Evolutionary conservation across 1,140 invertebrate species (phyloP).

Genomic region (Danaus melanippus): DNA sequence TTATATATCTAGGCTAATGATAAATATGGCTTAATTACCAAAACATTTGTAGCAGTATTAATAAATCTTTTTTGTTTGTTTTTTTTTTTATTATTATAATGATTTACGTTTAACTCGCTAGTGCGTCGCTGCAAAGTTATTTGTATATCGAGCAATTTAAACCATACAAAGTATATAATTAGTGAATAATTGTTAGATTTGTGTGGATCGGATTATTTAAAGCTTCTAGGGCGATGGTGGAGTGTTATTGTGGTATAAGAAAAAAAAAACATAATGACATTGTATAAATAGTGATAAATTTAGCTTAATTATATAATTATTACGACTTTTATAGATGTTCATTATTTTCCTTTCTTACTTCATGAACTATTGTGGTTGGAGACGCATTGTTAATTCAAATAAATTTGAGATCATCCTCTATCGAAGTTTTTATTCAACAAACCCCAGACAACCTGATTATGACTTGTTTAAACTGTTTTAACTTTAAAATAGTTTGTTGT

Average conservation of each 20-base stretch:
- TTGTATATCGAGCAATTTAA: constrained; percentile 71
- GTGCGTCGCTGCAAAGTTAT: constrained; percentile 54
- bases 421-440: constrained; percentile 65
- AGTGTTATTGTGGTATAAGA: constrained; percentile 69
- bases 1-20: constrained; percentile 56
- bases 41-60: constrained; percentile 50
- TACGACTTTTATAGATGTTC: constrained; percentile 73
- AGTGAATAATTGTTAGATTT: constrained; percentile 72
- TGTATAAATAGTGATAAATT: constrained; percentile 71
- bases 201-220: constrained; percentile 71
- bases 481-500: constrained; percentile 7
- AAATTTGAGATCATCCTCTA: constrained; percentile 71
- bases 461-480: constrained; percentile 14
- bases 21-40: constrained; percentile 66
- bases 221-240: constrained; percentile 68
- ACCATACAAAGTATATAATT: constrained; percentile 68
- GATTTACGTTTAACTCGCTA: constrained; percentile 41
- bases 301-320: constrained; percentile 70
- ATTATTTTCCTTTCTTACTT: constrained; percentile 70
- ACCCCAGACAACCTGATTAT: constrained; percentile 9
- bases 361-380: constrained; percentile 70
- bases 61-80: constrained; percentile 31
- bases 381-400: constrained; percentile 71
- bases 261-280: constrained; percentile 68
- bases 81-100: constrained; percentile 59